Conservation (phyloP, 2,888 invertebrate species). For the Phaedon cochleariae region DNA sequence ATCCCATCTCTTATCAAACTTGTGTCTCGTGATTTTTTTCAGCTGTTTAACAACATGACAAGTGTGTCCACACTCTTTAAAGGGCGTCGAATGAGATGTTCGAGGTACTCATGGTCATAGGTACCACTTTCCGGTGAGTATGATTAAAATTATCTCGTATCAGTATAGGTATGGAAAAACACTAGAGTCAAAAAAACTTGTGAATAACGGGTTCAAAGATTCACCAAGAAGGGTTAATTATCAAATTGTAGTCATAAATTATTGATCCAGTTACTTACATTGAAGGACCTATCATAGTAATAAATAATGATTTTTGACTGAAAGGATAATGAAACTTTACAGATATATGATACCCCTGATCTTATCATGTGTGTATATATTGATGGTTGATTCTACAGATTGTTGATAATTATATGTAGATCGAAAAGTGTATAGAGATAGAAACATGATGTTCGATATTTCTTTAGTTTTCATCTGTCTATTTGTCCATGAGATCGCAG, state of each 20-base stretch:
- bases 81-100: no score
- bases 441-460: not conserved
- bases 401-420: not conserved
- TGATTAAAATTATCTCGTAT: no score
- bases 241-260: not conserved
- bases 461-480: constrained; percentile 1
- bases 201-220: no score
- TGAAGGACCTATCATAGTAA: not conserved
- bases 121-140: no score
- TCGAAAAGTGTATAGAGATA: not conserved
- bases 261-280: not conserved
- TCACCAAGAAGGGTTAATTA: no score
- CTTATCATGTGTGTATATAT: constrained; percentile 1
- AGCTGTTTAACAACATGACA: no score
- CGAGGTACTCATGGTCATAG: no score
- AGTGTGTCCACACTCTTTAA: no score
- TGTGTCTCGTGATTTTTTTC: no score
- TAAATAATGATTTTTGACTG: not conserved
- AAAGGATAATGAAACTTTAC: not conserved
- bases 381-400: not conserved
- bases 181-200: no score
- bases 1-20: no score
- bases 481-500: constrained; percentile 45
- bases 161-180: no score
- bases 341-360: not conserved